Evolutionary conservation across 2,888 invertebrate genomes (phyloP).

Genomic region (Antheraea yamamai): DNA sequence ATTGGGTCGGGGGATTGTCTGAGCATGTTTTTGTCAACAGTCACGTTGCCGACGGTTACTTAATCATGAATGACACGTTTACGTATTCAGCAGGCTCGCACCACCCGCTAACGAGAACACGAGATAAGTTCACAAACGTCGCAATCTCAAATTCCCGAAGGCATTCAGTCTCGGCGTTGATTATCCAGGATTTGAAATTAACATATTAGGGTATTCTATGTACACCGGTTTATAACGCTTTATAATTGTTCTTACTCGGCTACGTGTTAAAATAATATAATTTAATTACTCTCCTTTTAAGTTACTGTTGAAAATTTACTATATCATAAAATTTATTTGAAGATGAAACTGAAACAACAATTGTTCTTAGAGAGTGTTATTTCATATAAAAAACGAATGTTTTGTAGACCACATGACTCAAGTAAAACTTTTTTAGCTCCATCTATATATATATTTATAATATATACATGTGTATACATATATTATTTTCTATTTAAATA

Average conservation of each 20-base stretch:
- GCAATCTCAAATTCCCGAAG: constrained; percentile 73
- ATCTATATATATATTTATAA: too few relatives aligned
- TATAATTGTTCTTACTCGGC: constrained; percentile 33
- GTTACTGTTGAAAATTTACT: background rate
- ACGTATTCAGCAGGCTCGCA: constrained; percentile 74
- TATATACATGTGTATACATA: too few relatives aligned
- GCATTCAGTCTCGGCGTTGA: constrained; percentile 68
- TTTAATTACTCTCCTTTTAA: background rate
- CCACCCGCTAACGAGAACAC: constrained; percentile 75
- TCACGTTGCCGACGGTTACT: constrained; percentile 67
- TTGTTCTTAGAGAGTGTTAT: too few relatives aligned
- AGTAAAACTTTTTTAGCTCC: too few relatives aligned
- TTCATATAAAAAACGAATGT: too few relatives aligned
- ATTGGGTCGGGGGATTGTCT: constrained; percentile 49
- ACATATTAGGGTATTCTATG: constrained; percentile 63
- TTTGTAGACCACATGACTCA: too few relatives aligned
- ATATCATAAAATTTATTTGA: background rate
- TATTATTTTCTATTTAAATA: too few relatives aligned
- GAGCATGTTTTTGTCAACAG: constrained; percentile 67
- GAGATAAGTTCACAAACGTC: constrained; percentile 79
- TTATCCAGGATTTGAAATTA: constrained; percentile 76
- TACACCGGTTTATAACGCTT: constrained; percentile 17
- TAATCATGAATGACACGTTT: constrained; percentile 78
- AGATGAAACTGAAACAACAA: too few relatives aligned
- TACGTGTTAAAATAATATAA: constrained; percentile 15